Conservation (phyloP, 1,140 invertebrate species). For the Bombus vancouverensis region DNA sequence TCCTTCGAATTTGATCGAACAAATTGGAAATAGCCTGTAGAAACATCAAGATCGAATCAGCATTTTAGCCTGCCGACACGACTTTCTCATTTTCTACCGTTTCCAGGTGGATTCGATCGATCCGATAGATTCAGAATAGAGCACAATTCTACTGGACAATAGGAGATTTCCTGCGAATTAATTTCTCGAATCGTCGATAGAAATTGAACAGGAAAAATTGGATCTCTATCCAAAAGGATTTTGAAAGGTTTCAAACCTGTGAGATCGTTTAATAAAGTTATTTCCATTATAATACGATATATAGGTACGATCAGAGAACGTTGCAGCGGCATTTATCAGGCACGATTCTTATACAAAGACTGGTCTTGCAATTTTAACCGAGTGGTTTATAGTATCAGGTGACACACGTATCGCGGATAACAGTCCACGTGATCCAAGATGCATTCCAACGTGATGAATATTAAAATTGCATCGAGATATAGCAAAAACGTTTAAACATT, state of each 20-base stretch:
- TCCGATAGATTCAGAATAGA: neutral
- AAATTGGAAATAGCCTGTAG: neutral
- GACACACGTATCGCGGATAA: neutral
- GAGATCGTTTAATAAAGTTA: neutral
- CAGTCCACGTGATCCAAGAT: neutral
- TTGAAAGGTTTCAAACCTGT: neutral
- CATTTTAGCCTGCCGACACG: slow-evolving; percentile 27
- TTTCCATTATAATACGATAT: neutral
- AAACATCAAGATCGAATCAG: neutral
- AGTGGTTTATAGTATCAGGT: neutral
- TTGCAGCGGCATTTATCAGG: neutral
- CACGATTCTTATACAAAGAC: neutral
- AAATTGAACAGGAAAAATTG: neutral
- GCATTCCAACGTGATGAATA: slow-evolving; percentile 8
- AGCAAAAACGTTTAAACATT: neutral
- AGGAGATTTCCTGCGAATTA: neutral
- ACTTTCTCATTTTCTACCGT: neutral
- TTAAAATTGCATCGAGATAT: neutral
- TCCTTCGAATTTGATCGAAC: neutral
- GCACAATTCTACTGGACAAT: neutral
- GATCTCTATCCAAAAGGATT: neutral
- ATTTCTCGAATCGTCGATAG: neutral
- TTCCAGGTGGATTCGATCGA: neutral
- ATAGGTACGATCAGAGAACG: no score
- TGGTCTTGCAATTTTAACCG: neutral